These are phyloP conservation scores for Cochlearius cochlearius DNA, from an alignment of 2,113 vertebrate species.

Conservation along the genomic window DNA sequence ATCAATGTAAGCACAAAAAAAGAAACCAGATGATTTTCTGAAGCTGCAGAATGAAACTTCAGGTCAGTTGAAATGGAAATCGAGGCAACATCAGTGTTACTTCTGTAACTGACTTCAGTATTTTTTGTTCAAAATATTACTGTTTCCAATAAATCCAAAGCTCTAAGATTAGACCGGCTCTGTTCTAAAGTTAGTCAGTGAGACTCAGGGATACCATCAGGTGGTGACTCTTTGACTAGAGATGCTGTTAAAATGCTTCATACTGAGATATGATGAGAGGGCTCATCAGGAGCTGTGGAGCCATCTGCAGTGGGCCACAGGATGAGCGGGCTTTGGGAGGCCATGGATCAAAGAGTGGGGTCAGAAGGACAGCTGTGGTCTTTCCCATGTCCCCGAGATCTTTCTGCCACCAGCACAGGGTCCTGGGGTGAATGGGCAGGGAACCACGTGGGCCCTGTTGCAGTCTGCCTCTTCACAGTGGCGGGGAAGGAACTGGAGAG, in stretches of 20 bases:
- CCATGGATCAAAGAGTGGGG: neutral
- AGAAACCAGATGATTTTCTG: neutral
- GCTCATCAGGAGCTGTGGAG: fast-evolving
- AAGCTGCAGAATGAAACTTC: neutral
- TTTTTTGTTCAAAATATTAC: neutral
- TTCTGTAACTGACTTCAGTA: neutral
- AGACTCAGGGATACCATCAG: neutral
- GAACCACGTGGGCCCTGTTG: neutral
- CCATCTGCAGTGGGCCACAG: neutral
- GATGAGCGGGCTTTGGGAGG: neutral
- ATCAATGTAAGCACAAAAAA: neutral
- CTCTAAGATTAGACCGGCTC: neutral
- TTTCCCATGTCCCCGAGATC: neutral
- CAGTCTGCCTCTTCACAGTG: neutral
- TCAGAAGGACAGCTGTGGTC: neutral
- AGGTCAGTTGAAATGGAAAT: neutral
- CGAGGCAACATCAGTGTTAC: neutral
- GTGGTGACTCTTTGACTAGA: neutral
- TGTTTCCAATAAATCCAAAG: neutral
- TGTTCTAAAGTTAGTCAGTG: neutral
- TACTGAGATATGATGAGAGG: neutral
- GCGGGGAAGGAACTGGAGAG: fast-evolving
- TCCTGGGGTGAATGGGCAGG: fast-evolving
- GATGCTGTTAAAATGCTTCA: neutral
- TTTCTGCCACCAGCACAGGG: neutral